Percentiles rank a stretch among this genome's conserved stretches.
These are phyloP conservation scores for Oncorhynchus mykiss DNA, from an alignment of 2,113 vertebrate species.

Conservation along the genomic window DNA sequence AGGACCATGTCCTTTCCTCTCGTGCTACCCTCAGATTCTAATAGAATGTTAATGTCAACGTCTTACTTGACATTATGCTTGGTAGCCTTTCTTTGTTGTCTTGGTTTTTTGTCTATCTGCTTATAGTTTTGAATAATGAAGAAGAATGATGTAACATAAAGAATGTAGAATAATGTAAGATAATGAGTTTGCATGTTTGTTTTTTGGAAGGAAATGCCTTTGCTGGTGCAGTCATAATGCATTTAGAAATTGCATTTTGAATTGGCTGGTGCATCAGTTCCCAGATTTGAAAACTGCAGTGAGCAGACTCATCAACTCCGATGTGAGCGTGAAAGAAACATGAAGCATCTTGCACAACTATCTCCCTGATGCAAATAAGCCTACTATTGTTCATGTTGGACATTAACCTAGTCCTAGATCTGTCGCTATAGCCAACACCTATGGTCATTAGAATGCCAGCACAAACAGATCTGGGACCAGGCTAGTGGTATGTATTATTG, in stretches of 20 bases:
- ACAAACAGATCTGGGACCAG: too few relatives aligned
- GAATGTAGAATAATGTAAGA: too few relatives aligned
- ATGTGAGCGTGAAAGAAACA: constrained; percentile 69
- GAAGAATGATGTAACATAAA: too few relatives aligned
- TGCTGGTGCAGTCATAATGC: neutral
- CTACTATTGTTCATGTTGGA: constrained; percentile 64
- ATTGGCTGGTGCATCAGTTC: neutral
- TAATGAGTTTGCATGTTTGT: too few relatives aligned
- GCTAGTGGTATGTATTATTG: neutral
- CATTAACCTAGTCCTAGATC: neutral
- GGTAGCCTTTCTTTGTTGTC: neutral
- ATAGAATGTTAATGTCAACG: neutral
- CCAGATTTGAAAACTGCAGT: neutral
- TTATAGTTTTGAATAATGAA: too few relatives aligned
- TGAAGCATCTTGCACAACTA: neutral
- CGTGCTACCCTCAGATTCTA: neutral
- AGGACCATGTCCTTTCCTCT: neutral
- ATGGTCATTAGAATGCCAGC: too few relatives aligned
- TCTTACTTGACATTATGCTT: neutral
- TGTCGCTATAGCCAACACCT: neutral
- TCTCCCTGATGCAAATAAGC: neutral
- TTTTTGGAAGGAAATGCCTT: too few relatives aligned
- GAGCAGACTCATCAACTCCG: constrained; percentile 65
- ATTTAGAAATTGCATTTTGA: neutral
- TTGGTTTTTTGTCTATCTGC: too few relatives aligned